Evolutionary conservation across 2,888 invertebrate species (phyloP), one percentile per base, ranked within the genome.

Genomic region (Standfussiana lucernea): DNA sequence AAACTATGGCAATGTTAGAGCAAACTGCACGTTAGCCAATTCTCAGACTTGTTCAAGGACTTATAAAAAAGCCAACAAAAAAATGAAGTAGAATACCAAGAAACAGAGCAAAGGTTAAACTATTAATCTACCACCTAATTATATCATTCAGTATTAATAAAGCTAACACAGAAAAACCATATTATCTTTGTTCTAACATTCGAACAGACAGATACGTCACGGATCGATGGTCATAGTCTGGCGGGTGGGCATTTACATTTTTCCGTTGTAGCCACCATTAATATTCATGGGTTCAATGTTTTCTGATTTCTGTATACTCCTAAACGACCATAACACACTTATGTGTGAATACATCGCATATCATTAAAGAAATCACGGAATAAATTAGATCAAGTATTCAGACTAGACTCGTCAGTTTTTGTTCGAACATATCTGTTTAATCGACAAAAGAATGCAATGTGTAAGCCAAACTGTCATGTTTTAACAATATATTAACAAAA

Each of bases 261-360:
- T 90, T 87, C 89, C 88, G 89, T 85, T 90, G 90, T 89, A 79
- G 50, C 79, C 76, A 68, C 61, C 82, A 88, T 91, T 89, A 88
- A 91, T 92, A 92, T 92, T 89, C 89, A 92, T 88, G 87, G 70
- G 59, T 79, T 84, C 83, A 79, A 84, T 87, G 86, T 90, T 89
- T 83, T 87, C 83, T 87, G 86, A 82, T 84, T 87, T 90, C 87
- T 89, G 81, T 88, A 86, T 85, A 82, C 77, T 74, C 77, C 66
- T 79, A 75, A 78, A 75, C 67, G 53, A 61, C 66, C 66, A n/a
- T 75, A 61, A 72, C 72, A 71, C 37, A 67, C 64, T 71, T n/a
- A 59, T 53, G 65, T 65, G 73, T 68, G 73, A 83, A 79, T 80
- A 79, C 37, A 78, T 69, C 8, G 37, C 56, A 67, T 76, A 66